A percentile compares a stretch with the other conserved stretches of the same genome.
These are phyloP conservation scores for Alexandromys fortis DNA, from an alignment of 2,113 vertebrate species.

Conservation along the genomic window DNA sequence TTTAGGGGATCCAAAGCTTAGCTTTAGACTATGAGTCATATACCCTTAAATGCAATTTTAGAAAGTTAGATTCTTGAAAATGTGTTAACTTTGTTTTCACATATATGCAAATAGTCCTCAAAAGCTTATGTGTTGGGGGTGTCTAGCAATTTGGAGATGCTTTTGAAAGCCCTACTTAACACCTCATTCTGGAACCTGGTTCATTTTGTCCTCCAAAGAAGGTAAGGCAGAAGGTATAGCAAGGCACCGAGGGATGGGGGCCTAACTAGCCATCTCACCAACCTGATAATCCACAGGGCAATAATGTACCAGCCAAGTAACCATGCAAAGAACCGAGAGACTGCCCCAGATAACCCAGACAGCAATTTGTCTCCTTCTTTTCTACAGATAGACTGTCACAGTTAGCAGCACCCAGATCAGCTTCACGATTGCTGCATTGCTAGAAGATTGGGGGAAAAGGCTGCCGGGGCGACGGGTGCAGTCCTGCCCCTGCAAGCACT, in stretches of 20 bases:
- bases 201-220: not conserved
- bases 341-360: not conserved
- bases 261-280: not conserved
- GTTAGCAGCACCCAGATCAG: not conserved
- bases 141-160: not conserved
- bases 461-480: not conserved
- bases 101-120: not conserved
- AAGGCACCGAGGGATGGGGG: not conserved
- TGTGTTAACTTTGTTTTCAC: not conserved
- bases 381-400: not conserved
- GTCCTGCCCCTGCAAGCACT: not conserved
- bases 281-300: not conserved
- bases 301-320: not conserved
- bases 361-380: not conserved
- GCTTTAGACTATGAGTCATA: slow-evolving; percentile 27
- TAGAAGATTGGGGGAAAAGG: not conserved
- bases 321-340: not conserved
- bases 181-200: not conserved
- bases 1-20: slow-evolving; percentile 14
- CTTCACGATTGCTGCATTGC: not conserved
- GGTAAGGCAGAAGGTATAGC: accelerated
- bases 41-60: not conserved
- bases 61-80: slow-evolving; percentile 49
- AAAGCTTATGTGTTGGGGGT: not conserved
- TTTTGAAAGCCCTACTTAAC: not conserved